Evolutionary conservation across 2,888 invertebrate genomes (phyloP).

Genomic region (Cantharis nigra): DNA sequence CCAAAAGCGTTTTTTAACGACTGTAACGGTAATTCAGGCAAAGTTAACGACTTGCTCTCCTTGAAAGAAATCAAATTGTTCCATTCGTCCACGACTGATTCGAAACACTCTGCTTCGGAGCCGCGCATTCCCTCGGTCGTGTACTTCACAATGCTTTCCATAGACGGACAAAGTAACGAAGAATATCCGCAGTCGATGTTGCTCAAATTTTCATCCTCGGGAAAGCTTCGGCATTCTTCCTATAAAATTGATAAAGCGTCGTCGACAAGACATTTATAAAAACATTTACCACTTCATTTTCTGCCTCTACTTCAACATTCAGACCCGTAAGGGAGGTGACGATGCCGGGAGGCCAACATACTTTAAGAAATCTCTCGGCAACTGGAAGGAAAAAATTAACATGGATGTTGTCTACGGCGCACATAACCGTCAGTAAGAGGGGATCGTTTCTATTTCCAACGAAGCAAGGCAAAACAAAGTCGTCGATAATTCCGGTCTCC

Average conservation of each 20-base stretch:
- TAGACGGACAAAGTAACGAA: neutral
- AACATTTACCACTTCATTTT: neutral
- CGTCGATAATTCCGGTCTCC: slow-evolving; percentile 48
- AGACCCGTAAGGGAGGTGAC: neutral
- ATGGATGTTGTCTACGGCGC: slow-evolving; percentile 47
- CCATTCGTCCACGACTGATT: neutral
- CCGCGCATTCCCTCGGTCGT: neutral
- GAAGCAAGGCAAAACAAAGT: slow-evolving; percentile 51
- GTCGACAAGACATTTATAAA: neutral
- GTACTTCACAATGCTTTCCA: neutral
- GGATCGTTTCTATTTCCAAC: slow-evolving; percentile 43
- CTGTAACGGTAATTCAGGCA: neutral
- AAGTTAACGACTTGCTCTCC: neutral
- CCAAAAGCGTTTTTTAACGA: slow-evolving; percentile 16
- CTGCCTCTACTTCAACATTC: neutral
- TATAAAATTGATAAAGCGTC: neutral
- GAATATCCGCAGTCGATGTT: neutral
- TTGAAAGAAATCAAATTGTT: neutral
- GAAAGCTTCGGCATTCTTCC: neutral
- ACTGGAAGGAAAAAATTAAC: slow-evolving; percentile 50
- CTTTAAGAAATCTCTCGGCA: slow-evolving; percentile 32
- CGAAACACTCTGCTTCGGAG: neutral
- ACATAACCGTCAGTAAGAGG: slow-evolving; percentile 47
- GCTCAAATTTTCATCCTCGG: neutral
- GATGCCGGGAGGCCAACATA: slow-evolving; percentile 41